phyloP scores from a whole-genome alignment of 2,797 vertebrate species.

The Falco cherrug region DNA sequence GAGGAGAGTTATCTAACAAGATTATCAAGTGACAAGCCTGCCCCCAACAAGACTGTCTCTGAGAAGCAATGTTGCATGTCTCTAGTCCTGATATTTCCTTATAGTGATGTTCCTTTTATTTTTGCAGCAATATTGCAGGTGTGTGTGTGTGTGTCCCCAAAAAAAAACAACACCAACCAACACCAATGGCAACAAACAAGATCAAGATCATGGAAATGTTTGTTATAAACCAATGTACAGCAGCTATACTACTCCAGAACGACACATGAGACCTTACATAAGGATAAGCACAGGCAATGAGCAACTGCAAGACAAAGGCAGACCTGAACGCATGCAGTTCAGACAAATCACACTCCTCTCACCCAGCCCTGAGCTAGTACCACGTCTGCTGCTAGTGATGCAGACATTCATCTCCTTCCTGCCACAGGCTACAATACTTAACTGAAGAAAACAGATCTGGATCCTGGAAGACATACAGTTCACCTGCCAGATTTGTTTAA shows the following conservation, averaged over 20 bases:
- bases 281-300: not conserved
- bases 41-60: not conserved
- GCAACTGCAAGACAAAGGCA: not conserved
- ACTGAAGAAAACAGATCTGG: not conserved
- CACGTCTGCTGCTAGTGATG: not conserved
- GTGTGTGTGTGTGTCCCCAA: not conserved
- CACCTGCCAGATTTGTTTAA: not conserved
- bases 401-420: not conserved
- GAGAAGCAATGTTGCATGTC: not conserved
- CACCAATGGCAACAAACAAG: not conserved
- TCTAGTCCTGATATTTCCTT: not conserved
- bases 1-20: constrained; percentile 42
- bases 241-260: not conserved
- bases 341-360: not conserved
- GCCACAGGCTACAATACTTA: fast-evolving
- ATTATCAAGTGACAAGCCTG: constrained; percentile 32
- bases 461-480: not conserved
- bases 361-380: not conserved
- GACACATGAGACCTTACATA: not conserved
- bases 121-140: not conserved
- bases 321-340: not conserved
- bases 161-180: fast-evolving
- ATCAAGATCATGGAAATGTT: not conserved
- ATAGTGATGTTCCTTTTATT: not conserved
- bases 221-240: not conserved